Evolutionary conservation across 2,888 invertebrate genomes (phyloP).

Genomic region (Diploptera punctata): DNA sequence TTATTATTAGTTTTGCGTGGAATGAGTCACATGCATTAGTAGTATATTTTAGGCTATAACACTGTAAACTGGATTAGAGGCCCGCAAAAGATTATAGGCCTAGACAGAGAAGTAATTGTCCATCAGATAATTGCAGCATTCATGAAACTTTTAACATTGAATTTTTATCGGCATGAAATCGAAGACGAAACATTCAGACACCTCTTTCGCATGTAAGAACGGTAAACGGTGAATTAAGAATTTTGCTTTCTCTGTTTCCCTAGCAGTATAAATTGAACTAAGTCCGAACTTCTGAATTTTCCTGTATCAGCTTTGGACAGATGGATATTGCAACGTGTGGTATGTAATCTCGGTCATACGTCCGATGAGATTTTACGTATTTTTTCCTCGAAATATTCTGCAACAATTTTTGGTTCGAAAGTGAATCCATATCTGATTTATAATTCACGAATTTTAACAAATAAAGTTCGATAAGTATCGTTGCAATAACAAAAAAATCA

Average conservation of each 20-base stretch:
- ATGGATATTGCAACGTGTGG: background rate
- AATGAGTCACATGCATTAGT: too few relatives aligned
- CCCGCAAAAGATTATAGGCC: background rate
- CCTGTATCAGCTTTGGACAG: background rate
- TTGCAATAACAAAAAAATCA: background rate
- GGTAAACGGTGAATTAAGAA: background rate
- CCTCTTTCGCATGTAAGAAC: background rate
- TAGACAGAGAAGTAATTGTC: background rate
- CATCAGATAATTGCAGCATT: background rate
- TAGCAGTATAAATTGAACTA: background rate
- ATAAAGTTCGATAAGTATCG: background rate
- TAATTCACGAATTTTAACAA: background rate
- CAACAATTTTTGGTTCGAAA: background rate
- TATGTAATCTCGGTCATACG: background rate
- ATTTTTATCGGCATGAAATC: background rate
- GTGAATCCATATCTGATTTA: background rate
- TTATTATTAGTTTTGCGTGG: too few relatives aligned
- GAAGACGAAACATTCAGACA: background rate
- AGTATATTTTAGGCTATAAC: background rate
- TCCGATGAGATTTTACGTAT: background rate
- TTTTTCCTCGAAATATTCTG: background rate
- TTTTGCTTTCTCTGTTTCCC: background rate
- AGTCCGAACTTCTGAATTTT: background rate
- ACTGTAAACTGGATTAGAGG: background rate
- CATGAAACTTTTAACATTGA: background rate